phyloP scores from a whole-genome alignment of 2,797 vertebrate species.

The Pagetopsis macropterus region DNA sequence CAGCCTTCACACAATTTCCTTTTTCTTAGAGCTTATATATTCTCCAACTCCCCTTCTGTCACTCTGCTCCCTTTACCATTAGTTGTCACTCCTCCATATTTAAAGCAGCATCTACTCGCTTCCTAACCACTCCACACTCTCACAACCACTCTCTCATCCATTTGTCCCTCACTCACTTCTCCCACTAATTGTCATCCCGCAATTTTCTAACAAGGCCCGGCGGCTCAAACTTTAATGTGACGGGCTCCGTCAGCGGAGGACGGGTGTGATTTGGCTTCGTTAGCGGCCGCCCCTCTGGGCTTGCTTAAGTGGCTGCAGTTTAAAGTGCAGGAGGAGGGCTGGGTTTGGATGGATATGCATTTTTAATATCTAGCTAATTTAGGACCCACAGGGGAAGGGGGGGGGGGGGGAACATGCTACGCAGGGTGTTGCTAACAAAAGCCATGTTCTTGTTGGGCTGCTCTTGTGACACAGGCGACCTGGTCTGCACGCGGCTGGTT shows the following conservation, averaged over 20 bases:
- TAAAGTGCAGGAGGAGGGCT: constrained; percentile 75
- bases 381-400: constrained; percentile 60
- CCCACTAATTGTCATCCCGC: constrained; percentile 66
- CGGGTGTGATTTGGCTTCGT: constrained; percentile 70
- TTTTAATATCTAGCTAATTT: constrained; percentile 80
- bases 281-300: constrained; percentile 76
- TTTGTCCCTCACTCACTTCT: constrained; percentile 44
- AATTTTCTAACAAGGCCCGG: constrained; percentile 59
- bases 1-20: background rate
- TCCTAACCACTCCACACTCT: constrained; percentile 37
- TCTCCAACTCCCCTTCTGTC: background rate
- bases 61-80: constrained; percentile 36
- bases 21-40: background rate
- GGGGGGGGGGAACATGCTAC: constrained; percentile 17
- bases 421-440: constrained; percentile 59
- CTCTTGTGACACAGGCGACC: constrained; percentile 32
- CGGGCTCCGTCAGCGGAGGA: constrained; percentile 62
- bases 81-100: constrained; percentile 63
- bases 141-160: constrained; percentile 43
- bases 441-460: constrained; percentile 42
- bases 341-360: constrained; percentile 70
- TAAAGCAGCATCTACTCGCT: constrained; percentile 45
- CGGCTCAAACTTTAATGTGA: constrained; percentile 82
- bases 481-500: background rate
- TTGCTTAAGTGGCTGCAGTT: constrained; percentile 82